Base-by-base conservation (phyloP, 37 sponge, comb jelly and placozoan genomes). In the Crambe crambe region DNA sequence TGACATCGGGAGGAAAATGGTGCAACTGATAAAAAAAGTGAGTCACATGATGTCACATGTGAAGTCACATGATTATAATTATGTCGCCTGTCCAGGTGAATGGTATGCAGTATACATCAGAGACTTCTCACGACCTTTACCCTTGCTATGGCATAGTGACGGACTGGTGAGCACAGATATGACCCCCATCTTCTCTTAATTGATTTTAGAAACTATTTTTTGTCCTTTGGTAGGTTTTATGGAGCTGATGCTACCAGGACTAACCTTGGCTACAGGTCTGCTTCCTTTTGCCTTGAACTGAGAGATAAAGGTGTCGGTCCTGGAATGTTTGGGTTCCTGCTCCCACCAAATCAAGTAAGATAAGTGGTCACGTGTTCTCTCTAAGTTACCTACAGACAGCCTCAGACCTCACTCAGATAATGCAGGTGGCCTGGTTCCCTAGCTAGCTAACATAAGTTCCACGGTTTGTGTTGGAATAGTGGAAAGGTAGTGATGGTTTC, bases 271-370 rank as follows among this genome's bases (percentile, higher is more conserved):
- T 85, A 81, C 43, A 51, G 91, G 23, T 54, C 91, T 38, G 91
- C 83, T 29, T 77, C 82, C 21, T 77, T 68, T 30, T 73, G 81
- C 32, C 51, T 90, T 70, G 91, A 90, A 61, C 83, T 90, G 42
- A 70, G 91, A 44, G 85, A 73, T 31, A 71, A 70, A 5, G 79
- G 72, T 9, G 74, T 18, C 56, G 86, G 83, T 21, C n/a, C n/a
- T n/a, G n/a, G n/a, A n/a, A 12, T 12, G 23, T 74, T 79, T 74
- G 86, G 86, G 2, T 90, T 90, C 37, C 56, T 81, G 1, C 73
- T 90, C 21, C 91, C 91, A 42, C 70, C 86, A 30, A 73, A 85
- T 41, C 82, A 90, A 82, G 91, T 90, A 42, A 72, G 42, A 47
- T 23, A 29, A 3, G 27, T 5, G 2, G 4, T 10, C 40, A 68